Base-by-base conservation (phyloP, 2,888 invertebrate species). In the Baccha elongata region DNA sequence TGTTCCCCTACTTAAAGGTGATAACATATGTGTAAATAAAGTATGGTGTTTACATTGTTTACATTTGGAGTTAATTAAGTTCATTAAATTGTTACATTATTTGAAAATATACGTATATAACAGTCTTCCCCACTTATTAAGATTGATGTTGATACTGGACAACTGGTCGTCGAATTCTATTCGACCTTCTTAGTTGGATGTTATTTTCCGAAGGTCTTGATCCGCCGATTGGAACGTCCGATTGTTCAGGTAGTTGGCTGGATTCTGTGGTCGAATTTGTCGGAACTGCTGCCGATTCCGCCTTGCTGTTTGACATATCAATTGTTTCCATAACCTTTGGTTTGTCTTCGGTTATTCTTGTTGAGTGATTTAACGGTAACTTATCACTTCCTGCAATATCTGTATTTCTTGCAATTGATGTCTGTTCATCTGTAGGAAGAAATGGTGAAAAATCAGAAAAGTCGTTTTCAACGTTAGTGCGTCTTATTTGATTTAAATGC, bases 401-500 rank as follows among this genome's bases (percentile, higher is more conserved):
- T n/a, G 3, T 23, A 44, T 11, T n/a, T n/a, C n/a, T 44, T 44
- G 7, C 19, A 1, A 10, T 19, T 17, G 10, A 8, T 5, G 19
- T 7, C 8, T 46, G 21, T 10, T 44, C 4, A 44, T 44, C 42
- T 19, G 19, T 44, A 44, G 42, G 42, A 44, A 44, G 42, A 44
- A 11, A 44, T 44, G 3, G 3, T 17, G 42, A 19, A 44, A 17
- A 42, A 15, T 50, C 50, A 50, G 26, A 15, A 29, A 7, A 7
- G 7, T 26, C 8, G 13, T 10, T 19, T 29, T 50, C 50, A 29
- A 50, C 50, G 8, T 26, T 13, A 13, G 50, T 50, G 13, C 13
- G 13, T 50, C 50, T 50, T 8, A 50, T 50, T 50, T 19, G 29
- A 29, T 50, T 10, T 4, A 48, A 3, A 23, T 50, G 50, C 17